phyloP scores from a whole-genome alignment of 2,113 vertebrate species.

The Etheostoma cragini region DNA sequence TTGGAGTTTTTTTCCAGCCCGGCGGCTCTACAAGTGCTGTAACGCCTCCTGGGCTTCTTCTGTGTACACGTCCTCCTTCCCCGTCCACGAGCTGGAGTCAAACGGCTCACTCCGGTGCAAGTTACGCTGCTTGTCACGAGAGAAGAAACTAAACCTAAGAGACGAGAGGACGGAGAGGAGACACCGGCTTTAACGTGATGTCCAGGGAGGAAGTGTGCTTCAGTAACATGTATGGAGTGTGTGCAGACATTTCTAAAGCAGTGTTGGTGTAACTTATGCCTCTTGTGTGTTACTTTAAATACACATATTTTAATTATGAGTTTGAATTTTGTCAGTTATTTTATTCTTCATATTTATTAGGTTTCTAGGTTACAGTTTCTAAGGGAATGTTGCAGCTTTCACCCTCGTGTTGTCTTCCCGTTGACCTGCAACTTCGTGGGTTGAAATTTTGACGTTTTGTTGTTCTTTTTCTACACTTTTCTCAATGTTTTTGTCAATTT shows the following conservation, averaged over 20 bases:
- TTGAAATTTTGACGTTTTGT: too few relatives aligned
- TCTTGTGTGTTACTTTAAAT: too few relatives aligned
- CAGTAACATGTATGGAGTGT: background rate
- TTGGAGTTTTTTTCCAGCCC: conserved; percentile 40
- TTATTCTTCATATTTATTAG: too few relatives aligned
- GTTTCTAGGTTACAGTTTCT: too few relatives aligned
- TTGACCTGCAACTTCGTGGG: too few relatives aligned
- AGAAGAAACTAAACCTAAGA: conserved; percentile 98
- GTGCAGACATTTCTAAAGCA: conserved; percentile 13
- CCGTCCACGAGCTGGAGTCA: conserved; percentile 87
- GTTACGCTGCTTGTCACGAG: conserved; percentile 91
- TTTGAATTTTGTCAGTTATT: too few relatives aligned
- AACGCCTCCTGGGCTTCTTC: conserved; percentile 96
- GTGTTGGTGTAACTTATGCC: background rate
- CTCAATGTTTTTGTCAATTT: too few relatives aligned
- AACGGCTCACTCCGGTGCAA: conserved; percentile 82
- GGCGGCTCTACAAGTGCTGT: conserved; percentile 88
- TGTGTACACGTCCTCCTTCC: conserved; percentile 89
- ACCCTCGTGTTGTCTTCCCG: too few relatives aligned
- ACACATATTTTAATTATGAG: too few relatives aligned
- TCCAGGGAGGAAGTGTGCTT: background rate
- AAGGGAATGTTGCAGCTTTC: too few relatives aligned
- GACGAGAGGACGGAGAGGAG: background rate
- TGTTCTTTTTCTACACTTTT: too few relatives aligned
- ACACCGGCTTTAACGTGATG: background rate